These are phyloP conservation scores for Pandemis heparana DNA, from an alignment of 2,888 invertebrate genomes.

Conservation along the genomic window DNA sequence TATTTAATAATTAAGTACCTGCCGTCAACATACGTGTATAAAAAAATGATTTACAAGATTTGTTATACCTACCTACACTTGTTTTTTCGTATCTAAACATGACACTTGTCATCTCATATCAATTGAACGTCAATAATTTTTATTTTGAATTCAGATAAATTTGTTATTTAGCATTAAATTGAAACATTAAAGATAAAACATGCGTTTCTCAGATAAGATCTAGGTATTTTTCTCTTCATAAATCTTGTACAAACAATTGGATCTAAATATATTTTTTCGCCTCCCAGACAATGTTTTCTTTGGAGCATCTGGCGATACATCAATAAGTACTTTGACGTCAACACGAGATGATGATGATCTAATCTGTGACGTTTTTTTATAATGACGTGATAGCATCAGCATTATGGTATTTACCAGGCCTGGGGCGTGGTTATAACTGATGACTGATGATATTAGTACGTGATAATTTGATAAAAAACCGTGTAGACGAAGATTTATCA, in stretches of 20 bases:
- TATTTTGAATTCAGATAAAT: conserved; percentile 13
- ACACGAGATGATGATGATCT: conserved; percentile 55
- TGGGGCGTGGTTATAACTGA: conserved; percentile 1
- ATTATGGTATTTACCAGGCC: conserved; percentile 20
- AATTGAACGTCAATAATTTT: conserved; percentile 41
- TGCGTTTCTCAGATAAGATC: neutral
- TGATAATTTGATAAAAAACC: neutral
- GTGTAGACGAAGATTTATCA: neutral
- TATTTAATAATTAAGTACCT: too few species aligned
- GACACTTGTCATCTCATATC: conserved; percentile 24
- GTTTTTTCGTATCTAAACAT: neutral
- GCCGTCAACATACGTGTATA: too few species aligned
- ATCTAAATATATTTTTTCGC: conserved; percentile 24
- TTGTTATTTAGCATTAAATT: neutral
- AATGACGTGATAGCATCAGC: conserved; percentile 28
- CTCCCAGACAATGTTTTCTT: conserved; percentile 53
- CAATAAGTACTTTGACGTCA: conserved; percentile 53
- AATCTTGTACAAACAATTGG: conserved; percentile 9
- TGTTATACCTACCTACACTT: neutral
- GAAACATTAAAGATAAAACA: neutral
- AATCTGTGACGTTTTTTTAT: conserved; percentile 31
- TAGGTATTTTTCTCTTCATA: neutral
- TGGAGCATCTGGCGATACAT: conserved; percentile 66
- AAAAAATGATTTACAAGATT: too few species aligned
- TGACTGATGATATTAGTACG: conserved; percentile 14